Evolutionary conservation across 1,140 invertebrate species (phyloP).

Genomic region (Solenopsis invicta): DNA sequence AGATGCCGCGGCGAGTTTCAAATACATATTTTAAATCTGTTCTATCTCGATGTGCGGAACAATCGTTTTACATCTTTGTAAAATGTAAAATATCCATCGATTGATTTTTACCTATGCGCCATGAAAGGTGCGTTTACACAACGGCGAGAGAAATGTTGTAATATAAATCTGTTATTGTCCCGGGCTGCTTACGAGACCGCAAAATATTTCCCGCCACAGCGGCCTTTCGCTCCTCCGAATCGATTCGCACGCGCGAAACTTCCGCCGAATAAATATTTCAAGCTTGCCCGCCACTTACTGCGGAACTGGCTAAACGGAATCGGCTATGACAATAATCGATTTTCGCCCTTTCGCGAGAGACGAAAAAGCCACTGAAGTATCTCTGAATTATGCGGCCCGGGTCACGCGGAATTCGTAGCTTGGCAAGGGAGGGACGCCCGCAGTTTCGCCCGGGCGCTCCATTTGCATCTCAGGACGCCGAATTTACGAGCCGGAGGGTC

Average conservation of each 20-base stretch:
- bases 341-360: slow-evolving; percentile 27
- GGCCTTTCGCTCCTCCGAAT: neutral
- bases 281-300: neutral
- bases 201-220: neutral
- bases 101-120: neutral
- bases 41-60: neutral
- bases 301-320: slow-evolving; percentile 29
- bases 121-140: neutral
- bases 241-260: neutral
- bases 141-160: neutral
- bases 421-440: slow-evolving; percentile 33
- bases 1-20: neutral
- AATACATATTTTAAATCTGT: neutral
- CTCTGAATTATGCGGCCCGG: slow-evolving; percentile 47
- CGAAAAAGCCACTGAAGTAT: slow-evolving; percentile 57
- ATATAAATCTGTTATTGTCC: neutral
- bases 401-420: slow-evolving; percentile 50
- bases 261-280: slow-evolving; percentile 37
- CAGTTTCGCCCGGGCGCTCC: slow-evolving; percentile 48
- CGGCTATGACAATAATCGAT: slow-evolving; percentile 52
- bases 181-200: neutral
- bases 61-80: neutral
- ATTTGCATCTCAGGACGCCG: slow-evolving; percentile 57
- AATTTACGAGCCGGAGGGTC: slow-evolving; percentile 63
- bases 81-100: neutral